Base-by-base conservation (phyloP, 2,888 invertebrate species). In the Xylota segnis region DNA sequence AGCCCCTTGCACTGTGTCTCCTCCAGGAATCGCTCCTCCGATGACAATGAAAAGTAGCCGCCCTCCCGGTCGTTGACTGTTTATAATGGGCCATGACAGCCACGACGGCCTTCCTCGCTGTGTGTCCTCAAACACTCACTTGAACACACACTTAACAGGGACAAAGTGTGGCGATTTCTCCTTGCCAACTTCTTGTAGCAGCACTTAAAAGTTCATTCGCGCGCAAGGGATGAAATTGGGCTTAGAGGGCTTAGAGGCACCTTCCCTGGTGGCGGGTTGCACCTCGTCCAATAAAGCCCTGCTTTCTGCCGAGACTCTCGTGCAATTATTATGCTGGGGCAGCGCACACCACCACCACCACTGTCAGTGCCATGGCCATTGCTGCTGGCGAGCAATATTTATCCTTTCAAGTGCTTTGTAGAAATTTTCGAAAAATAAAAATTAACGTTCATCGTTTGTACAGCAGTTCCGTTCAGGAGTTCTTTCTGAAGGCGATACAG, bases 21-120 rank as follows among this genome's bases (percentile, higher is more conserved):
- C 74, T 40, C n/a, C 79, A 79, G 79, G 18, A 72, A 61, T 68
- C 43, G 65, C 65, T 9, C 47, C 61, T 29, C 65, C 65, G 76
- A 81, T 81, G 84, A 86, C 81, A 81, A 66, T 86, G 84, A 86
- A 86, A 76, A 86, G 84, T 86, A 27, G 40, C 58, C 43, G 58
- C 63, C 71, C 43, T n/a, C 50, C 40, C 63, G 76, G 63, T 63
- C 47, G 79, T 70, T 81, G 79, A 79, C 81, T 84, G 81, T 75
- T 84, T 75, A 71, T 84, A 84, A 81, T 84, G 75, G 81, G 58
- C 68, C 84, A 75, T 75, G 79, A 79, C 79, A 68, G 74, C 63
- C n/a, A n/a, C n/a, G n/a, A n/a, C n/a, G 68, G 66, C 74, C 77
- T 78, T 47, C 40, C 14, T 43, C 34, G 6, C 37, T 37, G 10